Percentiles rank a stretch among this genome's conserved stretches.
These are phyloP conservation scores for Callosobruchus maculatus DNA, from an alignment of 2,888 invertebrate genomes.

Conservation along the genomic window DNA sequence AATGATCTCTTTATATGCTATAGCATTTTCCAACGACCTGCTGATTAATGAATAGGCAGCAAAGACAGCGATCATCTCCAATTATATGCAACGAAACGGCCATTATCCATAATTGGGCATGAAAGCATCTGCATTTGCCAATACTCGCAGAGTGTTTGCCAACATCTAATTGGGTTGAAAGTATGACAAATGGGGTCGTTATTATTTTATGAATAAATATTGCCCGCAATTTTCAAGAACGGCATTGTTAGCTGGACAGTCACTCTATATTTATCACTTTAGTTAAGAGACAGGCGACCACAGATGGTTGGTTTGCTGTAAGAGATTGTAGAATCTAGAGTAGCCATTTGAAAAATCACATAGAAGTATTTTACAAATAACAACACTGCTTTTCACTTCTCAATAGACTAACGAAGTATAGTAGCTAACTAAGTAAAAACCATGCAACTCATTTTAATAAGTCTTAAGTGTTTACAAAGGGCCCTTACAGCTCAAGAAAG, in stretches of 20 bases:
- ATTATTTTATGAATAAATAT: neutral
- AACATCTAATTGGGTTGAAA: neutral
- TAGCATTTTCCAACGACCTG: neutral
- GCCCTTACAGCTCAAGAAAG: too few relatives aligned
- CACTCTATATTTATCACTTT: too few relatives aligned
- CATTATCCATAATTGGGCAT: neutral
- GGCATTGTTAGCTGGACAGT: neutral
- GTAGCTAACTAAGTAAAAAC: too few relatives aligned
- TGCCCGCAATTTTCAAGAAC: neutral
- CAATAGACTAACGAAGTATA: too few relatives aligned
- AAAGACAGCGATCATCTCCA: neutral
- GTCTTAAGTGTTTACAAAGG: too few relatives aligned
- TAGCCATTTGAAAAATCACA: too few relatives aligned
- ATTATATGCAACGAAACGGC: neutral
- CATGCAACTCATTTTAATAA: too few relatives aligned
- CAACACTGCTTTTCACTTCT: too few relatives aligned
- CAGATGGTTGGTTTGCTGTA: too few relatives aligned
- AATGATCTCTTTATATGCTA: neutral
- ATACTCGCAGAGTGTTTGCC: neutral
- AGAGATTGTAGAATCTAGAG: too few relatives aligned
- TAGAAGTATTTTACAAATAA: too few relatives aligned
- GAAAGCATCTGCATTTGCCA: neutral
- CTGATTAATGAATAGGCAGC: neutral
- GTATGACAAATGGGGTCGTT: neutral
- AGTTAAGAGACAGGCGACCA: too few relatives aligned